Percentiles rank a stretch among this genome's conserved stretches.
phyloP scores from a whole-genome alignment of 2,113 vertebrate genomes.

The Pachypanchax playfairii region DNA sequence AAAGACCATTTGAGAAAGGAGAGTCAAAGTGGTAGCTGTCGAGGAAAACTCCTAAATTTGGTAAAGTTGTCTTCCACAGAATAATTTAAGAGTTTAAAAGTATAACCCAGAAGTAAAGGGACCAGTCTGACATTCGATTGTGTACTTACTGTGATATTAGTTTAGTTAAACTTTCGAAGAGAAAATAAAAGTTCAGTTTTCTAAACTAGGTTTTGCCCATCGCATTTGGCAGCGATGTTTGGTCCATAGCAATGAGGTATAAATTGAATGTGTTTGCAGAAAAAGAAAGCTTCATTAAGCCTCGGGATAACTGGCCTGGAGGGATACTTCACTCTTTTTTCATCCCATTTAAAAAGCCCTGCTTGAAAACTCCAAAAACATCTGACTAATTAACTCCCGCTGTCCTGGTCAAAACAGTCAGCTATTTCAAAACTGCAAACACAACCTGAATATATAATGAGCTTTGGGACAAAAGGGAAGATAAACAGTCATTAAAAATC shows the following conservation, averaged over 20 bases:
- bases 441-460: conserved; percentile 39
- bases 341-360: conserved; percentile 51
- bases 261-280: conserved; percentile 55
- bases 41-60: conserved; percentile 25
- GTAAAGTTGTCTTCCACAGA: conserved; percentile 16
- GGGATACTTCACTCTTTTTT: conserved; percentile 50
- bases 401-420: conserved; percentile 41
- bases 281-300: conserved; percentile 58
- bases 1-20: conserved; percentile 29
- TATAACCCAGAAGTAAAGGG: not conserved
- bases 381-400: conserved; percentile 58
- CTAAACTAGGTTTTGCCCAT: not conserved
- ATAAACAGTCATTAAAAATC: conserved; percentile 38
- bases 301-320: conserved; percentile 44
- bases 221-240: conserved; percentile 28
- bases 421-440: conserved; percentile 44
- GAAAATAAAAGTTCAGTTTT: conserved; percentile 33
- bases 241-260: conserved; percentile 31
- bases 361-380: conserved; percentile 50
- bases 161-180: not conserved
- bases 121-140: not conserved
- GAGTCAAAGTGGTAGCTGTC: conserved; percentile 30
- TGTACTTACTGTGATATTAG: not conserved
- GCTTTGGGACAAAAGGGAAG: conserved; percentile 22
- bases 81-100: conserved; percentile 22